These are phyloP conservation scores for Drosophila fulvimacula DNA, from an alignment of 2,888 invertebrate genomes.

Conservation along the genomic window DNA sequence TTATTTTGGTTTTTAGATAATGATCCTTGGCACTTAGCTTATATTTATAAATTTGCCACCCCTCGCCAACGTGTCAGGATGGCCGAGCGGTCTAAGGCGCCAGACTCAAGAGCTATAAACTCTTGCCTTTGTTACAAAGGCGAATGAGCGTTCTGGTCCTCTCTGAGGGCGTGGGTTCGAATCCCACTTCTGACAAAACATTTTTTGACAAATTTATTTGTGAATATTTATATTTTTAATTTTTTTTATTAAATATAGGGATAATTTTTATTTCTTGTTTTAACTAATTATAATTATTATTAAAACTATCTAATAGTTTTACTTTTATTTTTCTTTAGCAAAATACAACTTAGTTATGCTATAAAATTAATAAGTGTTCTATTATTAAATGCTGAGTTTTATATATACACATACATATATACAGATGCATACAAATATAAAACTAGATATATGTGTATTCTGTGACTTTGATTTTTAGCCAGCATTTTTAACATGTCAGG, in stretches of 20 bases:
- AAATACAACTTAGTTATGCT: too few species aligned
- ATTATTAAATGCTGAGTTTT: neutral
- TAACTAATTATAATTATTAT: too few species aligned
- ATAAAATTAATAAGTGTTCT: neutral
- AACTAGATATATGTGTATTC: neutral
- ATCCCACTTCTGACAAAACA: conserved; percentile 32
- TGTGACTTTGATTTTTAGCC: neutral
- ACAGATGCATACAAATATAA: neutral
- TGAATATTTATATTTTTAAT: neutral
- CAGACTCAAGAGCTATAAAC: conserved; percentile 31
- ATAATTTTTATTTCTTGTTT: too few species aligned
- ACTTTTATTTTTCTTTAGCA: too few species aligned
- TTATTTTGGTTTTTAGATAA: neutral
- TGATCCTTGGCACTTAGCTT: neutral
- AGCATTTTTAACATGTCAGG: conserved; percentile 68
- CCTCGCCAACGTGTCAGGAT: conserved; percentile 64
- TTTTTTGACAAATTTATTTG: neutral
- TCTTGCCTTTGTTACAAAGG: conserved; percentile 61
- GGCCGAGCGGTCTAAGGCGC: conserved; percentile 29
- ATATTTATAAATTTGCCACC: neutral
- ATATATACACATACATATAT: too few species aligned
- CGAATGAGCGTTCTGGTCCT: conserved; percentile 67
- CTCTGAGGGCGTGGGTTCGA: conserved; percentile 54
- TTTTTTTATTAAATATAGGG: too few species aligned
- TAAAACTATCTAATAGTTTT: too few species aligned